Base-by-base conservation (phyloP, 2,888 invertebrate species). In the Operophtera brumata region DNA sequence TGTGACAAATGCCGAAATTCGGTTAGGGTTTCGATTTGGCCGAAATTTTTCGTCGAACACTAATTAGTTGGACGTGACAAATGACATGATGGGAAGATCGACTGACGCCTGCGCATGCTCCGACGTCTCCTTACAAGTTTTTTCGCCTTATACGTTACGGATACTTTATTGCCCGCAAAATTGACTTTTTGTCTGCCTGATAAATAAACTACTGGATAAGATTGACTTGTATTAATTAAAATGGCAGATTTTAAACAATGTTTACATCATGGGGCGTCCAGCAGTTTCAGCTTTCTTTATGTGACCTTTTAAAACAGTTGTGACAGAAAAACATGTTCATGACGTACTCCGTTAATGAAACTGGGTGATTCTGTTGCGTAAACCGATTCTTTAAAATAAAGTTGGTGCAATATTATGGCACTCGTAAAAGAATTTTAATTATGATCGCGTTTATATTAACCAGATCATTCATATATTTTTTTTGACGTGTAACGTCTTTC, bases 261-360 rank as follows among this genome's bases (percentile, higher is more conserved):
- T 47, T 57, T 50, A 49, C 51, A 59, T 62, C 55, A 58, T 45
- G 59, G 56, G 46, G 52, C 54, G 54, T 56, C 65, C 55, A 46
- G 64, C 59, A 54, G 69, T 72, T 53, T 47, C 54, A 57, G 60
- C 85, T 86, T 87, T 87, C 85, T 75, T 75, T 83, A 79, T 64
- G 61, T 82, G 83, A 86, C 86, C 86, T 87, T 85, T 84, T 4
- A 4, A 11, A 4, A 11, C 62, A 69, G 62, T 69, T 71, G 65
- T 70, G 71, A 69, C 69, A 71, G 71, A 61, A 60, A 62, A 67
- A 69, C 71, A 62, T 70, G 75, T 69, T 69, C 68, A 67, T 70
- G 70, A 73, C 66, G 64, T 61, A 65, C 58, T 54, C 57, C 59
- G 60, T 67, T 69, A 73, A 70, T 71, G 65, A 65, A 65, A 67